Conservation (phyloP, 1,140 invertebrate genomes). For the Camponotus floridanus region DNA sequence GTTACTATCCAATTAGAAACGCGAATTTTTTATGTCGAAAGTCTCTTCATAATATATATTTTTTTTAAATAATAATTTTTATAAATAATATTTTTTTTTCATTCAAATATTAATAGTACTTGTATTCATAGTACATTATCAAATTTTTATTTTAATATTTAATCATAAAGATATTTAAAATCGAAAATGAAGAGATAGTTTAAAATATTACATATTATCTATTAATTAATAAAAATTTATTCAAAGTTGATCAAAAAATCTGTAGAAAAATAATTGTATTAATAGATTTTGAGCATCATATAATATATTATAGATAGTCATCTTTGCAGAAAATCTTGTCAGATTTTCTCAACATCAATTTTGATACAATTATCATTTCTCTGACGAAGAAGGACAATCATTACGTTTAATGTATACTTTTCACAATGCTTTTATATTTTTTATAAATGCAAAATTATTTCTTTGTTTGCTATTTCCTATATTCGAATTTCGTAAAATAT, state of each 20-base stretch:
- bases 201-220: neutral
- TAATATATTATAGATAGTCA: neutral
- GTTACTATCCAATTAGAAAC: neutral
- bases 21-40: neutral
- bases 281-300: neutral
- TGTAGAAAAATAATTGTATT: neutral
- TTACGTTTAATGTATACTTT: neutral
- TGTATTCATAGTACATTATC: neutral
- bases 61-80: too few relatives aligned
- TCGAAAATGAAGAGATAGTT: neutral
- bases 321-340: neutral
- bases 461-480: neutral
- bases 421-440: neutral
- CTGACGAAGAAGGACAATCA: neutral
- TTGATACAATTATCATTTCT: neutral
- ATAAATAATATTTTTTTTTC: neutral
- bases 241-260: neutral
- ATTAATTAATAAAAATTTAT: neutral
- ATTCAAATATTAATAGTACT: neutral
- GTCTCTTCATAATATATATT: neutral
- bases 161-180: neutral
- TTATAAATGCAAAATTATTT: neutral
- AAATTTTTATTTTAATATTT: conserved; percentile 15
- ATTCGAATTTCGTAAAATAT: neutral
- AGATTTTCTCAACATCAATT: neutral